These are phyloP conservation scores for Bombus turneri DNA, from an alignment of 1,140 invertebrate species.

Conservation along the genomic window DNA sequence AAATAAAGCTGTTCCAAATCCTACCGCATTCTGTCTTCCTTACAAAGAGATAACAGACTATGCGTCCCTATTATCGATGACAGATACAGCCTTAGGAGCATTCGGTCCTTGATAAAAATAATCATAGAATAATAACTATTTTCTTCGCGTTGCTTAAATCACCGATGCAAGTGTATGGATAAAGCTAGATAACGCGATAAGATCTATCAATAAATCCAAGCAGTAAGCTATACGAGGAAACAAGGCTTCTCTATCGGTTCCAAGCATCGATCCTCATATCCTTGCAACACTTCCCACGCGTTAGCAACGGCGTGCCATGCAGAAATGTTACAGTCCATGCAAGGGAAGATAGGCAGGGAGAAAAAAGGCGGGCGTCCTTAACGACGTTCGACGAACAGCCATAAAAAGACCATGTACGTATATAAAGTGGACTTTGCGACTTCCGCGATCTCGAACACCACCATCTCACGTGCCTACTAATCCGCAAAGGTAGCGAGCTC, in stretches of 20 bases:
- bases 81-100: rapidly evolving
- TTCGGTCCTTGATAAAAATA: not conserved
- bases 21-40: not conserved
- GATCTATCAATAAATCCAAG: not conserved
- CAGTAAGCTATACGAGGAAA: not conserved
- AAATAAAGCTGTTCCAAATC: not conserved
- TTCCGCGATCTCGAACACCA: conserved; percentile 33
- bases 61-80: not conserved
- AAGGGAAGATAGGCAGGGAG: not conserved
- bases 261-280: conserved; percentile 10
- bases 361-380: conserved; percentile 12
- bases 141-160: not conserved
- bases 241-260: not conserved
- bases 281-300: conserved; percentile 30
- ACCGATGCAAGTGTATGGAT: not conserved
- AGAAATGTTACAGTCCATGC: not conserved
- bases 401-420: conserved; percentile 16
- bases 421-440: not conserved
- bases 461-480: conserved; percentile 46
- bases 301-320: not conserved
- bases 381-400: conserved; percentile 34
- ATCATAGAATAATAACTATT: not conserved
- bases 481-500: conserved; percentile 45
- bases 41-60: not conserved
- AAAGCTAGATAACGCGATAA: not conserved